These are phyloP conservation scores for Romanomermis culicivorax DNA, from an alignment of 2,888 invertebrate species.

Conservation along the genomic window DNA sequence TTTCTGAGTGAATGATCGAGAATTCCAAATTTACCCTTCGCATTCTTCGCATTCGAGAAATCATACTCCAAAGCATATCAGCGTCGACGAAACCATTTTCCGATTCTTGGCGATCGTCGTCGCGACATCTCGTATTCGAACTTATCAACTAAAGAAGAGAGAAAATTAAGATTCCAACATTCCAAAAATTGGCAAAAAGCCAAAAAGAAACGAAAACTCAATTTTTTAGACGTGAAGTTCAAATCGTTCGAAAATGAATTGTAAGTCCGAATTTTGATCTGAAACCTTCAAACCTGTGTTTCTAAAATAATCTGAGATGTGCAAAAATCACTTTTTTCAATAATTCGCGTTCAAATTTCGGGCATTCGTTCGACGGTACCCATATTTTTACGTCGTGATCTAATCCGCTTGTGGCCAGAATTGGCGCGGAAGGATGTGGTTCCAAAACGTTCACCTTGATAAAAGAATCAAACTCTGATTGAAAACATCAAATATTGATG, in stretches of 20 bases:
- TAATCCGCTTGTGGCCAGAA: slow-evolving; percentile 70
- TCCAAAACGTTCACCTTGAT: slow-evolving; percentile 69
- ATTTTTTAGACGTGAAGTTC: neutral
- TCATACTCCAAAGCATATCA: slow-evolving; percentile 37
- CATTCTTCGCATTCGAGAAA: slow-evolving; percentile 35
- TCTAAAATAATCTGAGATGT: neutral
- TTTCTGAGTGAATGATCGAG: no score
- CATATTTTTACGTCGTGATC: slow-evolving; percentile 81
- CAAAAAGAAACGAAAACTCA: neutral
- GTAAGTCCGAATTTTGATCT: no score
- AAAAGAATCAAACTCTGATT: neutral
- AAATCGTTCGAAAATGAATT: no score
- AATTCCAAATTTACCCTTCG: no score
- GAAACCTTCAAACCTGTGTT: no score
- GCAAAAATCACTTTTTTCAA: slow-evolving; percentile 25
- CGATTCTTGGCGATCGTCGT: slow-evolving; percentile 21
- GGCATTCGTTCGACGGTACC: slow-evolving; percentile 48
- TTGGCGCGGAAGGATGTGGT: slow-evolving; percentile 63
- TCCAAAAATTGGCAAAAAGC: neutral
- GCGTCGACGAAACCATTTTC: slow-evolving; percentile 32
- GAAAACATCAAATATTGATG: no score
- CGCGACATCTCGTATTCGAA: neutral
- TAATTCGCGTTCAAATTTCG: slow-evolving; percentile 35
- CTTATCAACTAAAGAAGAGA: neutral
- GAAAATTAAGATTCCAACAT: no score